Conservation (phyloP, 2,888 invertebrate species). For the Meta bourneti region DNA sequence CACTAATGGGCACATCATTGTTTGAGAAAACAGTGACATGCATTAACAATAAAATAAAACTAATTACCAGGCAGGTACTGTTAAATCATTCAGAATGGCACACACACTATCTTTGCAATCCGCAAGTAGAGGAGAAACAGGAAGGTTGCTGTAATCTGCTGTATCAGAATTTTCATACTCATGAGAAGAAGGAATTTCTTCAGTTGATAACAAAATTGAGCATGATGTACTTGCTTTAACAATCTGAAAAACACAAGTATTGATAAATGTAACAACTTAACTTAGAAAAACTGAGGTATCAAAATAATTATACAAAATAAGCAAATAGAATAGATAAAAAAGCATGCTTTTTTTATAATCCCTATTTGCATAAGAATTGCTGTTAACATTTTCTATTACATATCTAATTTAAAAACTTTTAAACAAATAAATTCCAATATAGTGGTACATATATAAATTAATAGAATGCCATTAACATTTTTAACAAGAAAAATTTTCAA, state of each 20-base stretch:
- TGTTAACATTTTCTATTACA: neutral
- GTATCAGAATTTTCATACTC: conserved; percentile 67
- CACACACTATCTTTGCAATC: conserved; percentile 57
- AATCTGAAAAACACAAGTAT: conserved; percentile 13
- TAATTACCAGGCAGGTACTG: conserved; percentile 63
- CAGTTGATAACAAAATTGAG: neutral
- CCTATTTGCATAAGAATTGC: neutral
- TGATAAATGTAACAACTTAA: neutral
- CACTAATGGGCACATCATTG: neutral
- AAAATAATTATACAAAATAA: neutral
- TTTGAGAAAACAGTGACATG: neutral
- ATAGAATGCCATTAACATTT: too few species aligned
- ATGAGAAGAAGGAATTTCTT: conserved; percentile 55
- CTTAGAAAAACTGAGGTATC: neutral
- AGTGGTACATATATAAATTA: too few species aligned
- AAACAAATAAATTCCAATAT: too few species aligned
- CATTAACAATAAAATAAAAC: neutral
- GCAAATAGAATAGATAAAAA: neutral
- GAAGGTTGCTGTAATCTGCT: conserved; percentile 33
- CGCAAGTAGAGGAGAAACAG: conserved; percentile 58
- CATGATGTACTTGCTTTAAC: neutral
- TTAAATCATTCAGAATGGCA: conserved; percentile 50
- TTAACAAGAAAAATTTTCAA: too few species aligned
- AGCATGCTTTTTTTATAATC: neutral
- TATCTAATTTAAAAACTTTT: too few species aligned